Evolutionary conservation across 2,888 invertebrate species (phyloP), one percentile per base, ranked within the genome.

Genomic region (Orthosia cruda): DNA sequence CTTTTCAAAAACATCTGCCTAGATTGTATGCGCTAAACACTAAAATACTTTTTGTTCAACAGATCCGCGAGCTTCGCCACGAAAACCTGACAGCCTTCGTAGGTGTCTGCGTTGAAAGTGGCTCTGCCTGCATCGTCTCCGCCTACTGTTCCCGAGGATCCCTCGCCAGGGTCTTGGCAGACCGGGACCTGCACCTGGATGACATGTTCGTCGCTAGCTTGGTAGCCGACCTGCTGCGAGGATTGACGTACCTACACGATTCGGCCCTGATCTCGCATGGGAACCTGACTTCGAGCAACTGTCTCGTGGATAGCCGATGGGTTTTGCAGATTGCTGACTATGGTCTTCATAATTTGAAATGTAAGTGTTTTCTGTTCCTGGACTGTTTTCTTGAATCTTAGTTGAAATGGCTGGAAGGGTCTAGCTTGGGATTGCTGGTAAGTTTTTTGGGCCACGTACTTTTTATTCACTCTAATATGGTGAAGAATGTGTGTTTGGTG

Each of bases 141-240:
- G n/a, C n/a, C n/a, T n/a, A n/a, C n/a, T n/a, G n/a, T n/a, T n/a
- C n/a, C n/a, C n/a, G n/a, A n/a, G n/a, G n/a, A n/a, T n/a, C n/a
- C n/a, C n/a, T n/a, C n/a, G n/a, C n/a, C n/a, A n/a, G n/a, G n/a
- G n/a, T n/a, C n/a, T n/a, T n/a, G n/a, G n/a, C n/a, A n/a, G 95
- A 96, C 83, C 81, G 95, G 2, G 99, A 99, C 92, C 95, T 99
- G 26, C 98, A 98, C 88, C 95, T 99, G 65, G 99, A 99, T 90
- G 98, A 98, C 79, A 98, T 99, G 98, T 99, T 99, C 90, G 98
- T 99, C 18, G 98, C 99, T 0, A 99, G 99, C 0, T 97, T 99
- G 49, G 98, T 99, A 0, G 98, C 98, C 0, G 99, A 99, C 92
- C 97, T 99, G 58, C 97, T 99, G n/a, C 98, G 98, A 93, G 98